phyloP scores from a whole-genome alignment of 2,113 vertebrate genomes.

The Gyps fulvus region DNA sequence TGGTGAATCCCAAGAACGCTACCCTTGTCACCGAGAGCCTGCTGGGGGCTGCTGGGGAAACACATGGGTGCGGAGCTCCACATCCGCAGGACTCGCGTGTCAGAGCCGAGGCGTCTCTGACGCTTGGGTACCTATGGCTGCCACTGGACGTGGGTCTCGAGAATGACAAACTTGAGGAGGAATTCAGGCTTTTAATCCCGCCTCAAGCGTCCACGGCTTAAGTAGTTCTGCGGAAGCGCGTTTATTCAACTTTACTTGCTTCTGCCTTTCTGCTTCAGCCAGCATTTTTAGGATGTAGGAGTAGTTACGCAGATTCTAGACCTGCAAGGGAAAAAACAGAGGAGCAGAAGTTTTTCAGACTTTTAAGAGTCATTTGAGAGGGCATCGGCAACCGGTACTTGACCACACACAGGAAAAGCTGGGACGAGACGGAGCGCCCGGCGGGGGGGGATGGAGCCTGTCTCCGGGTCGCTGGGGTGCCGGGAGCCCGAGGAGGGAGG shows the following conservation, averaged over 20 bases:
- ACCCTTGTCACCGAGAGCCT: rapidly evolving
- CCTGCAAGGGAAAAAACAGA: too few relatives aligned
- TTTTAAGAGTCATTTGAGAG: not conserved
- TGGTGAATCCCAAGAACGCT: rapidly evolving
- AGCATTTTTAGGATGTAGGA: not conserved
- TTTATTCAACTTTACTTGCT: not conserved
- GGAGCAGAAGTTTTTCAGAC: not conserved
- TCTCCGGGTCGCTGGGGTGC: rapidly evolving
- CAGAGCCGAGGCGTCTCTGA: rapidly evolving
- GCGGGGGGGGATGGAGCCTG: rapidly evolving
- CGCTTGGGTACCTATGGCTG: rapidly evolving
- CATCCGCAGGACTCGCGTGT: rapidly evolving
- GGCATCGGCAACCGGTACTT: not conserved
- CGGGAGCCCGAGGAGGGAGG: not conserved
- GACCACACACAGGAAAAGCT: rapidly evolving
- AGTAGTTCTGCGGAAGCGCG: rapidly evolving
- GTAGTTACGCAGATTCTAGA: not conserved
- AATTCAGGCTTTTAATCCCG: not conserved
- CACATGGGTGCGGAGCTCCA: rapidly evolving
- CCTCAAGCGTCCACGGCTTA: not conserved
- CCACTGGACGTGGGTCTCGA: rapidly evolving
- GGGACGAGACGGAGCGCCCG: rapidly evolving
- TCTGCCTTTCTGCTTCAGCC: not conserved
- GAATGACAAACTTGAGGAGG: not conserved
- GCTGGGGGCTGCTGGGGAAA: not conserved